A percentile compares a stretch with the other conserved stretches of the same genome.
These are phyloP conservation scores for Nomada lathburiana DNA, from an alignment of 2,888 invertebrate species.

Conservation along the genomic window DNA sequence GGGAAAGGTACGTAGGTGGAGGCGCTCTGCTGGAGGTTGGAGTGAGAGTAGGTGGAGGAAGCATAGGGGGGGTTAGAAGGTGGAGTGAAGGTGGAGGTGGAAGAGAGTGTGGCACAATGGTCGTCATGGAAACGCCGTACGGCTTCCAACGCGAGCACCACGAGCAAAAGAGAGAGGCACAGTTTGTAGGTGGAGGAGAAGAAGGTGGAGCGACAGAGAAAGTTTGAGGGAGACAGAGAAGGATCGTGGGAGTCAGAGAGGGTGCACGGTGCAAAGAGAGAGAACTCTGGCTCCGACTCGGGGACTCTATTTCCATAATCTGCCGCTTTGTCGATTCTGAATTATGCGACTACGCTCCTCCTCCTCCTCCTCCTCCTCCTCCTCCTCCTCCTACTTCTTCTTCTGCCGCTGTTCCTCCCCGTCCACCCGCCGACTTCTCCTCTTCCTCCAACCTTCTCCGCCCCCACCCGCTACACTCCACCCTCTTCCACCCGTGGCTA, in stretches of 20 bases:
- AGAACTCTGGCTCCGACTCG: slow-evolving; percentile 77
- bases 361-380: slow-evolving; percentile 73
- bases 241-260: slow-evolving; percentile 50
- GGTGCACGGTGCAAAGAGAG: slow-evolving; percentile 60
- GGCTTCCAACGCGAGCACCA: slow-evolving; percentile 50
- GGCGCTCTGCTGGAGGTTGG: slow-evolving; percentile 55
- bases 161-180: slow-evolving; percentile 47
- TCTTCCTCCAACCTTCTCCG: slow-evolving; percentile 46
- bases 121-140: slow-evolving; percentile 82
- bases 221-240: slow-evolving; percentile 26
- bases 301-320: slow-evolving; percentile 84
- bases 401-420: slow-evolving; percentile 43
- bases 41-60: slow-evolving; percentile 47
- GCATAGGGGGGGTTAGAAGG: slow-evolving; percentile 48
- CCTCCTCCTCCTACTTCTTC: slow-evolving; percentile 62
- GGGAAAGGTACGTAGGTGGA: slow-evolving; percentile 58
- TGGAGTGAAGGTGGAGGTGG: slow-evolving; percentile 69
- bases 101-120: slow-evolving; percentile 79
- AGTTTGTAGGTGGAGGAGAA: slow-evolving; percentile 47
- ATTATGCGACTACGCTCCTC: slow-evolving; percentile 82
- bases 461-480: slow-evolving; percentile 46
- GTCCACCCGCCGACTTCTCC: slow-evolving; percentile 52
- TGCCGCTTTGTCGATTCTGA: slow-evolving; percentile 84
- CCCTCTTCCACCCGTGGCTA: slow-evolving; percentile 47
- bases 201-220: slow-evolving; percentile 34